Evolutionary conservation across 2,888 invertebrate genomes (phyloP).

Genomic region (Molanna angustata): DNA sequence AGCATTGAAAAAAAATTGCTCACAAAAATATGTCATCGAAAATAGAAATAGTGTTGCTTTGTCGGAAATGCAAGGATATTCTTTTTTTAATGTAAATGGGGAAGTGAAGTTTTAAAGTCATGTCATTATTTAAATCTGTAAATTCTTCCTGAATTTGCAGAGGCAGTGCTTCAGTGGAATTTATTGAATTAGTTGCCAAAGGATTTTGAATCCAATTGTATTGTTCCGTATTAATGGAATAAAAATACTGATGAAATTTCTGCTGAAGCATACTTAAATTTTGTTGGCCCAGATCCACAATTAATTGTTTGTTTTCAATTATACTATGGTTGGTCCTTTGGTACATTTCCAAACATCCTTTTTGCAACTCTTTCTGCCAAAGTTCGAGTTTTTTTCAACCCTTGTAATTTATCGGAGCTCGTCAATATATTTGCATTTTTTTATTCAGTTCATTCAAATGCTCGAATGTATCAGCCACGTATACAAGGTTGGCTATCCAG

Average conservation of each 20-base stretch:
- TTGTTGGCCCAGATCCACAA: slow-evolving; percentile 28
- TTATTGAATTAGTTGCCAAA: slow-evolving; percentile 26
- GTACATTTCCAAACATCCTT: slow-evolving; percentile 29
- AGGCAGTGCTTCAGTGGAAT: slow-evolving; percentile 25
- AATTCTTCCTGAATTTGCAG: too few relatives aligned
- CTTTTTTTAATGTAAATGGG: too few relatives aligned
- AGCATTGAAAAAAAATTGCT: too few relatives aligned
- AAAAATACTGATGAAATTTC: slow-evolving; percentile 24
- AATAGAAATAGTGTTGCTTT: too few relatives aligned
- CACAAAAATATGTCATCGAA: too few relatives aligned
- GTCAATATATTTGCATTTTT: slow-evolving; percentile 22
- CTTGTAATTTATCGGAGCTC: slow-evolving; percentile 17
- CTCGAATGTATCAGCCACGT: slow-evolving; percentile 31
- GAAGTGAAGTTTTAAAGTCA: too few relatives aligned
- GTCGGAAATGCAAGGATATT: too few relatives aligned
- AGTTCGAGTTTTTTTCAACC: slow-evolving; percentile 18
- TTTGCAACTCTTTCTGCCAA: slow-evolving; percentile 25
- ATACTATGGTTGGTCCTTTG: slow-evolving; percentile 24
- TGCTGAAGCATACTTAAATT: slow-evolving; percentile 27
- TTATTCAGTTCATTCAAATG: slow-evolving; percentile 28
- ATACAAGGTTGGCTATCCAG: slow-evolving; percentile 27
- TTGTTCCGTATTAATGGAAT: slow-evolving; percentile 30
- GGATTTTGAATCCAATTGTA: slow-evolving; percentile 30
- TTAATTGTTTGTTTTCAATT: slow-evolving; percentile 30
- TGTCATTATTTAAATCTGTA: too few relatives aligned